Evolutionary conservation across 2,113 vertebrate genomes (phyloP).

Genomic region (Sminthopsis crassicaudata): DNA sequence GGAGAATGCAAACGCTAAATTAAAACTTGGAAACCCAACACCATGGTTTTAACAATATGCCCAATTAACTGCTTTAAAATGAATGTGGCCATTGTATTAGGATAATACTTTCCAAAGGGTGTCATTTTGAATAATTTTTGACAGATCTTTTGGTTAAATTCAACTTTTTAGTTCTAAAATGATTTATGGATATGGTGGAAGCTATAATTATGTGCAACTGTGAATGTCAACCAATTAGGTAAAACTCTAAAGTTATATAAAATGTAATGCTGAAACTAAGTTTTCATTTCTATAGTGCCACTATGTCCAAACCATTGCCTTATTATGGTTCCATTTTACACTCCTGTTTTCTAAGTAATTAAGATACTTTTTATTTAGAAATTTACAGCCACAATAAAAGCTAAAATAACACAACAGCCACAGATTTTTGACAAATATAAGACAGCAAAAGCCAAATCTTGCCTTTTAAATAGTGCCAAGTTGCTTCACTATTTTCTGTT

Average conservation of each 20-base stretch:
- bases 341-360: constrained; percentile 61
- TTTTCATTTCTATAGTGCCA: constrained; percentile 23
- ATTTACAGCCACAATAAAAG: constrained; percentile 68
- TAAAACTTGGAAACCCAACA: constrained; percentile 59
- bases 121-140: constrained; percentile 47
- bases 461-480: constrained; percentile 77
- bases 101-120: constrained; percentile 57
- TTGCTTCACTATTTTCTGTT: constrained; percentile 74
- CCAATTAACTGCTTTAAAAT: constrained; percentile 68
- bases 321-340: constrained; percentile 53
- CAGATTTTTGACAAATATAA: constrained; percentile 66
- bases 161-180: constrained; percentile 60
- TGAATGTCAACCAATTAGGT: constrained; percentile 71
- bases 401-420: constrained; percentile 69
- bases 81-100: constrained; percentile 70
- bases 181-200: constrained; percentile 61
- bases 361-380: constrained; percentile 67
- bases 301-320: constrained; percentile 25
- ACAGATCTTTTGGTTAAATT: constrained; percentile 54
- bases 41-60: constrained; percentile 28
- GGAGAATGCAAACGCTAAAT: constrained; percentile 51
- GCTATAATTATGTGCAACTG: constrained; percentile 52
- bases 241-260: constrained; percentile 34
- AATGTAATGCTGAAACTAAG: not conserved
- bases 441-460: constrained; percentile 53